Percentiles rank a stretch among this genome's conserved stretches.
phyloP scores from a whole-genome alignment of 1,140 invertebrate species.

The Penaeus japonicus region DNA sequence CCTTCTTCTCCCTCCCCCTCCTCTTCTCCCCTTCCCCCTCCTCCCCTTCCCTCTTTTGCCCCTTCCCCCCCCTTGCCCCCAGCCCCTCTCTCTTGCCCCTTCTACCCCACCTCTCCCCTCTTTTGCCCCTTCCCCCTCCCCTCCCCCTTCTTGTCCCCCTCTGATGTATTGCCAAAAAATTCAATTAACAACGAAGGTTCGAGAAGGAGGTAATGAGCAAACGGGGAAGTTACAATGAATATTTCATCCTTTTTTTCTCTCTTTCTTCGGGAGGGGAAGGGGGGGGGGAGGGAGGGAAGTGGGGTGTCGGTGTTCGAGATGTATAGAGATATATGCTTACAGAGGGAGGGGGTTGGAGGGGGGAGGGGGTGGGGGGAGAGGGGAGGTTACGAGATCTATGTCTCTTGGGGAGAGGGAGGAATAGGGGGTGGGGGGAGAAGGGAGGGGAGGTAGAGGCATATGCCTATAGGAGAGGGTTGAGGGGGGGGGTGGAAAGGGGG shows the following conservation, averaged over 20 bases:
- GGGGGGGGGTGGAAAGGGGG: too few species aligned
- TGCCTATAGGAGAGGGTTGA: too few species aligned
- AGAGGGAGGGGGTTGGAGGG: too few species aligned
- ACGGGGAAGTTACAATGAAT: conserved; percentile 24
- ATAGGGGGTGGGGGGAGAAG: too few species aligned
- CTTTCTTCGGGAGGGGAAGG: not conserved
- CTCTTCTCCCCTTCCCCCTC: not conserved
- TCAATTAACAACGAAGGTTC: conserved; percentile 21
- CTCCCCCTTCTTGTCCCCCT: not conserved
- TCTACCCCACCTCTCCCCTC: not conserved
- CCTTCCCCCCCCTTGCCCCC: not conserved
- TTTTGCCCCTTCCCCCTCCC: not conserved
- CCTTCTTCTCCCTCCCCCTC: not conserved
- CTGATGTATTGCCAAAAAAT: conserved; percentile 33
- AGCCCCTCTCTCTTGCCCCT: not conserved
- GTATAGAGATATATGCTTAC: too few species aligned
- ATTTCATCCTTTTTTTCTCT: conserved; percentile 18
- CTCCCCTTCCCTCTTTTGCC: not conserved
- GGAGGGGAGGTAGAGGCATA: too few species aligned
- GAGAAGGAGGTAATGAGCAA: conserved; percentile 25
- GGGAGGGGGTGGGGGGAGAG: too few species aligned
- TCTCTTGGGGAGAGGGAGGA: too few species aligned
- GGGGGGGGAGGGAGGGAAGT: too few species aligned
- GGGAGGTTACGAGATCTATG: too few species aligned
- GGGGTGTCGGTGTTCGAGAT: too few species aligned